Conservation (phyloP, 1,140 invertebrate genomes). For the Lucilia cuprina region DNA sequence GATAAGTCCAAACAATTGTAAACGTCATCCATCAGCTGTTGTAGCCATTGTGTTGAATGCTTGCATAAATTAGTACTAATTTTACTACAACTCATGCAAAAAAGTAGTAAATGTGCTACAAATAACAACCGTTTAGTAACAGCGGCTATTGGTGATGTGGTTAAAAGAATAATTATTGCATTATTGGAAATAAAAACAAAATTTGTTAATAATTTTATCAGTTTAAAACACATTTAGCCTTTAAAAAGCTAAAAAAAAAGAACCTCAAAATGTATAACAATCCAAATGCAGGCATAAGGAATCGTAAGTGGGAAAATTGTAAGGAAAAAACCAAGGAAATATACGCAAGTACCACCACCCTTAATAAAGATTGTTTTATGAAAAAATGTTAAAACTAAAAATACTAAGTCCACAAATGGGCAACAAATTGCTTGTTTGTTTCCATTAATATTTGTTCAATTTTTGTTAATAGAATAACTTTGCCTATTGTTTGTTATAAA, state of each 20-base stretch:
- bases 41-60: not conserved
- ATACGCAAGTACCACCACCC: conserved; percentile 51
- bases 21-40: not conserved
- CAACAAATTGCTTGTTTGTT: not conserved
- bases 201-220: conserved; percentile 19
- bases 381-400: not conserved
- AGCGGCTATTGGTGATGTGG: conserved; percentile 40
- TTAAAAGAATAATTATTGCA: not conserved
- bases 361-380: not conserved
- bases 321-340: conserved; percentile 49
- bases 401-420: not conserved
- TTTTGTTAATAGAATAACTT: not conserved
- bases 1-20: not conserved
- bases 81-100: not conserved
- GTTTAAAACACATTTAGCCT: not conserved
- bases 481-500: not conserved
- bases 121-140: not conserved
- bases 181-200: conserved; percentile 1
- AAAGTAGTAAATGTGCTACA: not conserved
- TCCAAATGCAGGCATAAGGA: conserved; percentile 64
- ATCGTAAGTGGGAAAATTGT: conserved; percentile 64
- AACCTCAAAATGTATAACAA: conserved; percentile 63
- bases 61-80: not conserved
- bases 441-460: not conserved
- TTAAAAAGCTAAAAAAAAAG: not conserved